Conservation (phyloP, 2,888 invertebrate genomes). For the Tenthredo scrophulariae region DNA sequence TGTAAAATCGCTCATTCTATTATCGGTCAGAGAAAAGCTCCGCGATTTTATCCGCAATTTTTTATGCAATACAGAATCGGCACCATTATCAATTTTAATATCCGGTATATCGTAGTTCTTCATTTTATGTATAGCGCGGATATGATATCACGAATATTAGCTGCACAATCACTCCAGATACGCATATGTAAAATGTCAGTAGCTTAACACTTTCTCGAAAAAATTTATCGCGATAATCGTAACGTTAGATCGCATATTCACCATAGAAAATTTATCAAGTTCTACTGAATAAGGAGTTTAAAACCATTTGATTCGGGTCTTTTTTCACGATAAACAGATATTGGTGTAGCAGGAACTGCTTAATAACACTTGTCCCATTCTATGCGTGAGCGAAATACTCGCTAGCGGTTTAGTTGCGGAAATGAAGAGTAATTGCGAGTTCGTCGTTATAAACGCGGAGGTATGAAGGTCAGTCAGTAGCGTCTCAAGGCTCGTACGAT, state of each 20-base stretch:
- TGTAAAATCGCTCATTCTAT: conserved; percentile 62
- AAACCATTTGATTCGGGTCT: background rate
- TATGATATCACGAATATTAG: no score
- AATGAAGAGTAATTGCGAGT: conserved; percentile 25
- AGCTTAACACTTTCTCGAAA: background rate
- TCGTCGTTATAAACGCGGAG: background rate
- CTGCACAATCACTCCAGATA: background rate
- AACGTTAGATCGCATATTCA: background rate
- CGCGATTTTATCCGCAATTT: background rate
- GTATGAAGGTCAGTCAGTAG: conserved; percentile 11
- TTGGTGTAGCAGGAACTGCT: background rate
- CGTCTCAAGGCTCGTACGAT: background rate
- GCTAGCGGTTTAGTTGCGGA: conserved; percentile 21
- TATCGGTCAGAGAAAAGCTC: conserved; percentile 52
- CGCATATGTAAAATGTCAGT: no score
- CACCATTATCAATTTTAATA: background rate
- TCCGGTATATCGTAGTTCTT: background rate
- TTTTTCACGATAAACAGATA: background rate
- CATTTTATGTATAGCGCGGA: background rate
- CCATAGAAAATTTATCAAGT: background rate
- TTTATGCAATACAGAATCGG: background rate
- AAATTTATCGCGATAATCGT: background rate
- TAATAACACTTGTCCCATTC: background rate
- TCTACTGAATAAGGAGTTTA: background rate
- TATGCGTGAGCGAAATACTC: background rate